Evolutionary conservation across 1,140 invertebrate species (phyloP).

Genomic region (Drosophila ercepeae): DNA sequence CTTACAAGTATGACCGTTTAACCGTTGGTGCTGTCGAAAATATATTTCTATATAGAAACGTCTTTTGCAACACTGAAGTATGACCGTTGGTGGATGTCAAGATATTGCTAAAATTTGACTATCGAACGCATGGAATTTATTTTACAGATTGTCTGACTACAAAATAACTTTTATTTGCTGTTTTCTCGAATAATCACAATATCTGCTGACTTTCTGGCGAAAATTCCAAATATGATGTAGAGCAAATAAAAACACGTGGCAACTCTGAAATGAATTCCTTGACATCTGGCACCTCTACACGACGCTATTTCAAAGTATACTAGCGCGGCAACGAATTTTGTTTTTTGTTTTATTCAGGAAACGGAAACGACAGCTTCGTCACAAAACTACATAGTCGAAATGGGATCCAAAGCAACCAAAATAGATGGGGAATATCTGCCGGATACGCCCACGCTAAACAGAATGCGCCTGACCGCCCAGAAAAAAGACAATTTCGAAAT

Average conservation of each 20-base stretch:
- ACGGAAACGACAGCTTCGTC: background rate
- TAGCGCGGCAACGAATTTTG: conserved; percentile 44
- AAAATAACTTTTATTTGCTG: too few relatives aligned
- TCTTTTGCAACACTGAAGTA: background rate
- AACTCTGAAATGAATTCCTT: too few relatives aligned
- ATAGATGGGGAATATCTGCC: conserved; percentile 68
- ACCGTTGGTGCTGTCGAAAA: background rate
- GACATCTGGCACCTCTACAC: conserved; percentile 14
- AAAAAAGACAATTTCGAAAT: conserved; percentile 21
- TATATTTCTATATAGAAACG: background rate
- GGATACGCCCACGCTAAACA: conserved; percentile 67
- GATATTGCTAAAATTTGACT: too few relatives aligned
- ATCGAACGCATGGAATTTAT: too few relatives aligned
- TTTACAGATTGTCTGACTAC: too few relatives aligned
- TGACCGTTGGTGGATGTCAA: too few relatives aligned
- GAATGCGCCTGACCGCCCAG: conserved; percentile 30
- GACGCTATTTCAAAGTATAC: conserved; percentile 62
- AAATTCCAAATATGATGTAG: too few relatives aligned
- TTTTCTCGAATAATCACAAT: too few relatives aligned
- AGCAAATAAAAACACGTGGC: too few relatives aligned
- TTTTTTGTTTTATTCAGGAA: conserved; percentile 2
- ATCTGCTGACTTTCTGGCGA: too few relatives aligned
- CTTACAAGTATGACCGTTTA: conserved; percentile 1
- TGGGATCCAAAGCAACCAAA: conserved; percentile 77
- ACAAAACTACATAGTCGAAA: conserved; percentile 12